Base-by-base conservation (phyloP, 2,888 invertebrate species). In the Galerucella calmariensis region DNA sequence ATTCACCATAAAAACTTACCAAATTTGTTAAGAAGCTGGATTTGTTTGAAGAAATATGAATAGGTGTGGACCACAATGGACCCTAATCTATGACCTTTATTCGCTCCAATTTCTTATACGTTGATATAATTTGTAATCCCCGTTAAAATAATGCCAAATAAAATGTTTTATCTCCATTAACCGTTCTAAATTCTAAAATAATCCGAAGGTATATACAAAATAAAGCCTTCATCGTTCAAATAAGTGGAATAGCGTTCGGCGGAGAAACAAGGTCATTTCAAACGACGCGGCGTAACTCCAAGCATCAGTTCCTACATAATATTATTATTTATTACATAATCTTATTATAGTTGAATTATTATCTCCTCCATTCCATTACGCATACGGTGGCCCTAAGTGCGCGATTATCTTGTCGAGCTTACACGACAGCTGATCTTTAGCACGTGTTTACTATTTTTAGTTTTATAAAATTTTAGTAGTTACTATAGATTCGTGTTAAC, bases 261-360 rank as follows among this genome's bases (percentile, higher is more conserved):
- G 16, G 63, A 46, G 63, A 62, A 46, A 46, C 46, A 65, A 65
- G 63, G 63, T 65, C 63, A 65, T 65, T 46, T 14, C 63, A n/a
- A 10, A 56, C 35, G 35, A 16, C 63, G 63, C 46, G 20, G 63
- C 63, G 11, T 20, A 46, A 65, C 63, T 10, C 14, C 12, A 44
- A 63, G 44, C 44, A 65, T 65, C 16, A 44, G 46, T 65, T 65
- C 46, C 46, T 65, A 65, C 16, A 63, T 35, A 41, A 35, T 35
- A 35, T 6, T n/a, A 58, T 20, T 20, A 10, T 20, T 56, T 56
- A 46, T 65, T 65, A 65, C 63, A 65, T 44, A 46, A 65, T 65
- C 16, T 46, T 9, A 53, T 53, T 9, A 10, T 56, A 56, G 56
- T 12, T 48, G 14, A 48, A 12, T 46, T 6, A 46, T 48, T 48